Evolutionary conservation across 2,113 vertebrate genomes (phyloP), one percentile per base, ranked within the genome.

Genomic region (Galemys pyrenaicus): DNA sequence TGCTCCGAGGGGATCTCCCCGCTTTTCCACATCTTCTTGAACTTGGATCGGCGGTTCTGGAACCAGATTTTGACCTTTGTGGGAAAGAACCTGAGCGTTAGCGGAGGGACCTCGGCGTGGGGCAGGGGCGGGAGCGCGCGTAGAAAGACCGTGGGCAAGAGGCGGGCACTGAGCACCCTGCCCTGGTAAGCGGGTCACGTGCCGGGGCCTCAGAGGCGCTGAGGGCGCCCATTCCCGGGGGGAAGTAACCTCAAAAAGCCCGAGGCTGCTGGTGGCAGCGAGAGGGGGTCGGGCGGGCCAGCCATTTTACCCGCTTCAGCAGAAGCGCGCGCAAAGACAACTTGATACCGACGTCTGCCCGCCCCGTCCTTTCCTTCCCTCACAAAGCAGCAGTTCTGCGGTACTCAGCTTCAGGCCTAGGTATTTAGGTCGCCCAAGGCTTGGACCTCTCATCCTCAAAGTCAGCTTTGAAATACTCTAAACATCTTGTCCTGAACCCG

Each of bases 21-120:
- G 96, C 98, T 99, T 94, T 99, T 99, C 99, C 99, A 99, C 98
- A 99, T 98, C 98, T 99, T 99, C 98, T 99, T 99, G 97, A 99
- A 99, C 97, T 99, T 99, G 49, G 99, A 99, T 35, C 99, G 98
- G 41, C 99, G 99, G 97, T 99, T 99, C 97, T 99, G 99, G 98
- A 99, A 99, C 99, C 99, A 99, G 96, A 99, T 99, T 98, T 99
- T 99, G 84, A 99, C 98, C 99, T 99, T 96, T 60, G 84, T 70
- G 83, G 96, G 89, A 95, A 78, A 98, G 78, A 98, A 91, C 13
- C 9, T 2, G 32, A 44, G 28, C 80, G 54, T 97, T 96, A 96
- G 70, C n/a, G 58, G 73, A 28, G 41, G 65, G 81, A 22, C 58
- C 49, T 22, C 32, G 67, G 51, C 26, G 1, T 26, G 32, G 74